A percentile compares a stretch with the other conserved stretches of the same genome.
Conservation (phyloP, 2,113 vertebrate genomes). For the Tragelaphus scriptus region DNA sequence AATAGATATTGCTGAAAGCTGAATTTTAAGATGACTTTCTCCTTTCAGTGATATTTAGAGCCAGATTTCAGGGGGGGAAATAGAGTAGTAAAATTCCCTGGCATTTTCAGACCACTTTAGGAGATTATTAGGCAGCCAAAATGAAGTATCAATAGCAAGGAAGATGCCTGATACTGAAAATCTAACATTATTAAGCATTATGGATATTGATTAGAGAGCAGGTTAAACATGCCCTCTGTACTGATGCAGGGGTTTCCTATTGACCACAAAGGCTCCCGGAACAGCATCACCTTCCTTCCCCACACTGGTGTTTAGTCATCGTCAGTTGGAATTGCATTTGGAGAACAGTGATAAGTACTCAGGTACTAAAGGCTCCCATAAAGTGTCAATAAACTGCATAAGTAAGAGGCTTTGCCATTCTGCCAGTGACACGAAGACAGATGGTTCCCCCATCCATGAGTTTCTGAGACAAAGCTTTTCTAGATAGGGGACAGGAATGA, state of each 20-base stretch:
- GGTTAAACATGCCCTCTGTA: constrained; percentile 71
- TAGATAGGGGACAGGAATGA: constrained; percentile 81
- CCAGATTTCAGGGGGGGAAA: neutral
- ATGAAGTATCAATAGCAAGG: constrained; percentile 55
- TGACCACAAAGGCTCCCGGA: constrained; percentile 69
- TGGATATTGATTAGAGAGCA: constrained; percentile 71
- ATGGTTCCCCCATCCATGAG: constrained; percentile 77
- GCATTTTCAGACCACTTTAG: constrained; percentile 70
- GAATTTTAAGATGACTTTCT: constrained; percentile 42
- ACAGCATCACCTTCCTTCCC: constrained; percentile 71
- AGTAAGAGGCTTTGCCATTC: constrained; percentile 79
- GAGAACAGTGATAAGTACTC: constrained; percentile 80
- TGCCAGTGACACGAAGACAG: constrained; percentile 80
- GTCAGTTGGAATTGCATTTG: constrained; percentile 82
- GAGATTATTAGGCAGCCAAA: constrained; percentile 53
- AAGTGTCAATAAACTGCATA: constrained; percentile 83
- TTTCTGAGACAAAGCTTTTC: constrained; percentile 82
- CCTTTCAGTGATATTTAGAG: constrained; percentile 49
- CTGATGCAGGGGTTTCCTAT: constrained; percentile 65
- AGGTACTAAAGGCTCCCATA: constrained; percentile 79
- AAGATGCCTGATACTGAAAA: constrained; percentile 62
- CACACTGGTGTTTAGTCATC: constrained; percentile 78
- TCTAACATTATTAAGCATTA: constrained; percentile 63
- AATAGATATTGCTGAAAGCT: constrained; percentile 39
- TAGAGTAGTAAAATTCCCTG: constrained; percentile 41